A percentile compares a stretch with the other conserved stretches of the same genome.
phyloP scores from a whole-genome alignment of 2,888 invertebrate species.

The Ophion costatus region DNA sequence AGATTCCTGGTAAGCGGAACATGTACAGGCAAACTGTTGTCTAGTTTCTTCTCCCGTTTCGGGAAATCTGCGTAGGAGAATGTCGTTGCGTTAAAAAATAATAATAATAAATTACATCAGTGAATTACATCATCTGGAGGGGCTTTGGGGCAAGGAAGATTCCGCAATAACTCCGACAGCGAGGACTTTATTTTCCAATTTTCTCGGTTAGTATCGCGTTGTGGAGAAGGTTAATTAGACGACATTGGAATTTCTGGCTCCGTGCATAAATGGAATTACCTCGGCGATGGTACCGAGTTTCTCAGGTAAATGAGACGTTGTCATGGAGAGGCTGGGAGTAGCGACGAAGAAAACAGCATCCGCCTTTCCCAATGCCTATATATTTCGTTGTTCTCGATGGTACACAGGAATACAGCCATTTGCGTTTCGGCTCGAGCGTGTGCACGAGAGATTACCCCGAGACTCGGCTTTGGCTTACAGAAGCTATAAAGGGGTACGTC shows the following conservation, averaged over 20 bases:
- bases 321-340: constrained; percentile 7
- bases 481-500: constrained; percentile 39
- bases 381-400: constrained; percentile 28
- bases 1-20: too few relatives aligned
- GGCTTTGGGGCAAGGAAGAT: background rate
- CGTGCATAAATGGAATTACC: constrained; percentile 37
- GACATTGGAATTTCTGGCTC: background rate
- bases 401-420: constrained; percentile 38
- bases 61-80: too few relatives aligned
- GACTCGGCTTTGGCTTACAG: constrained; percentile 43
- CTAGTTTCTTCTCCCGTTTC: too few relatives aligned
- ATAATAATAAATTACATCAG: background rate
- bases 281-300: constrained; percentile 14
- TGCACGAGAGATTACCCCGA: constrained; percentile 52
- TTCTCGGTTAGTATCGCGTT: constrained; percentile 5
- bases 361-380: constrained; percentile 15
- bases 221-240: constrained; percentile 9
- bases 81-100: background rate
- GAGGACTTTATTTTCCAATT: constrained; percentile 18
- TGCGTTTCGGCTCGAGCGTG: constrained; percentile 56
- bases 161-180: background rate
- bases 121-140: background rate
- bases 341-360: constrained; percentile 54
- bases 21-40: too few relatives aligned
- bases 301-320: constrained; percentile 34